Evolutionary conservation across 2,888 invertebrate species (phyloP).

Genomic region (Vannuccia rotundouncinata): DNA sequence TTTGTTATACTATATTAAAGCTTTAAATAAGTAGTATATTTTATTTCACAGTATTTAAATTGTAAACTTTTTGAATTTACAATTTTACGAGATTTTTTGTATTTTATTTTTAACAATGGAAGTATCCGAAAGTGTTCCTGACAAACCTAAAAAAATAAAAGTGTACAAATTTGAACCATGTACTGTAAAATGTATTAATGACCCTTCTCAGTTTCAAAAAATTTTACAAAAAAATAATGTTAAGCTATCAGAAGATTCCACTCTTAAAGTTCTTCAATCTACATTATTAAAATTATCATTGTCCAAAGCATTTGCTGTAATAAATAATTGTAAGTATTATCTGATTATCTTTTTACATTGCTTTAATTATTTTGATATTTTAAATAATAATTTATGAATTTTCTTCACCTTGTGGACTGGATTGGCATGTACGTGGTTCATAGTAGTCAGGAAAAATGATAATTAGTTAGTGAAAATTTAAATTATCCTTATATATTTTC

Average conservation of each 20-base stretch:
- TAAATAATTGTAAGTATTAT: background rate
- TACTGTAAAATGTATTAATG: background rate
- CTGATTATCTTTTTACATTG: background rate
- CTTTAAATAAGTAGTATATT: too few species aligned
- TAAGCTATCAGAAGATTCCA: slow-evolving; percentile 17
- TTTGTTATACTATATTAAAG: too few species aligned
- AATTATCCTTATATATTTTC: too few species aligned
- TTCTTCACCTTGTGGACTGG: background rate
- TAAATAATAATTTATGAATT: background rate
- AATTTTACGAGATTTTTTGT: too few species aligned
- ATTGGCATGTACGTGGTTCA: background rate
- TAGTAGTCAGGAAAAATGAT: too few species aligned
- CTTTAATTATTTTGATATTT: background rate
- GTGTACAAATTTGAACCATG: background rate
- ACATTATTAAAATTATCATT: slow-evolving; percentile 10
- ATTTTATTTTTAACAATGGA: too few species aligned
- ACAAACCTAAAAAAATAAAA: background rate
- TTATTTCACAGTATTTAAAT: too few species aligned
- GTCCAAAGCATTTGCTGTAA: background rate
- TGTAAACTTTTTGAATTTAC: too few species aligned
- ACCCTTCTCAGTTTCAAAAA: slow-evolving; percentile 23
- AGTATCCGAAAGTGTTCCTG: too few species aligned
- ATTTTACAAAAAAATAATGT: background rate
- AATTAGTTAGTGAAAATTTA: too few species aligned
- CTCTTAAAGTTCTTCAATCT: background rate